Percentiles rank a stretch among this genome's conserved stretches.
These are phyloP conservation scores for Tarsius wallacei DNA, from an alignment of 2,797 vertebrate genomes.

Conservation along the genomic window DNA sequence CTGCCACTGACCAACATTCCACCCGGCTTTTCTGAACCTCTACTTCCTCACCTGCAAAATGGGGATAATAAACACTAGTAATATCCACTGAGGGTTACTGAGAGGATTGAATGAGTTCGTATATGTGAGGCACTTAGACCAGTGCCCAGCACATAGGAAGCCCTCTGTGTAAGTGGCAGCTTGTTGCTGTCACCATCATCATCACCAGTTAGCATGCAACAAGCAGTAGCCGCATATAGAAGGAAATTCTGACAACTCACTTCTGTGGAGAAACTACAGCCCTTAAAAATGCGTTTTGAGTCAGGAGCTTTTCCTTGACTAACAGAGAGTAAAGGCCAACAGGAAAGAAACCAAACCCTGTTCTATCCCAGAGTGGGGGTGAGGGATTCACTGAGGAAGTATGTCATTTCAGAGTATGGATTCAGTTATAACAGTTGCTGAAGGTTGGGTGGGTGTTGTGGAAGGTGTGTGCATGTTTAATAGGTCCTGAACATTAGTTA, in stretches of 20 bases:
- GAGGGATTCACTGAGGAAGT: not conserved
- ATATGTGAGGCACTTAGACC: not conserved
- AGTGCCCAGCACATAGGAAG: not conserved
- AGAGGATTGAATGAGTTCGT: not conserved
- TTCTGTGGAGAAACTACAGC: not conserved
- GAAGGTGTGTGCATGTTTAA: too few species aligned
- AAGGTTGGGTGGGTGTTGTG: not conserved
- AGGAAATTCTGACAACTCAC: not conserved
- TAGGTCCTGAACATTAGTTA: not conserved
- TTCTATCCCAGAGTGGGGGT: not conserved
- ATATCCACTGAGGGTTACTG: not conserved
- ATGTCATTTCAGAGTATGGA: not conserved
- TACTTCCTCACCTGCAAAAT: not conserved
- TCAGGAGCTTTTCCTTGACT: not conserved
- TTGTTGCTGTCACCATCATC: not conserved
- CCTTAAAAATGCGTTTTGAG: not conserved
- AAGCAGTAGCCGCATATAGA: not conserved
- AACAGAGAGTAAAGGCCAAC: not conserved
- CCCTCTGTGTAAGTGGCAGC: accelerated
- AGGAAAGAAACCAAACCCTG: not conserved
- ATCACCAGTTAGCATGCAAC: not conserved
- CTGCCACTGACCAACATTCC: not conserved
- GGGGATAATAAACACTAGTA: not conserved
- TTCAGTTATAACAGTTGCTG: not conserved
- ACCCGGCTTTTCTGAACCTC: not conserved